Evolutionary conservation across 1,140 invertebrate species (phyloP).

Genomic region (Drosophila littoralis): DNA sequence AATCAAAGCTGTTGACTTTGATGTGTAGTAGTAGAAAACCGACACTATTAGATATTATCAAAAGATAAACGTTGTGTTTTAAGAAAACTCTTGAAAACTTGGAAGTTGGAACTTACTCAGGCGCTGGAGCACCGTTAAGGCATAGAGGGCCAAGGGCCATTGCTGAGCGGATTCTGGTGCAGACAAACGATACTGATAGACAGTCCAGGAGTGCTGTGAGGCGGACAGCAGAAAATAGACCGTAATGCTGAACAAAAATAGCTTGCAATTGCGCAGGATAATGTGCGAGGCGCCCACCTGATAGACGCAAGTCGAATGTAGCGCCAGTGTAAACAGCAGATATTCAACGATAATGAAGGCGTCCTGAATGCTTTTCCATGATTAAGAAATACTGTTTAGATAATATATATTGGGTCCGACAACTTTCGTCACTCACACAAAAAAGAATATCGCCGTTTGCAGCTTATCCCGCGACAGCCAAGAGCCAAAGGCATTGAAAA

Average conservation of each 20-base stretch:
- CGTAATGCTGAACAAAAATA: constrained; percentile 86
- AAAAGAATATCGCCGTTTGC: constrained; percentile 72
- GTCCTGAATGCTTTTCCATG: constrained; percentile 88
- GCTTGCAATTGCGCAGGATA: constrained; percentile 86
- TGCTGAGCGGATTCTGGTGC: constrained; percentile 21
- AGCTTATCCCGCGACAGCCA: constrained; percentile 59
- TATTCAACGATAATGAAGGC: constrained; percentile 88
- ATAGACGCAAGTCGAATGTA: constrained; percentile 90
- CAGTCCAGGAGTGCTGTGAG: constrained; percentile 85
- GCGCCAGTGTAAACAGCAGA: constrained; percentile 87
- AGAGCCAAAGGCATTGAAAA: constrained; percentile 77
- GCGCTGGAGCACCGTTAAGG: constrained; percentile 66
- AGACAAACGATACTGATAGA: constrained; percentile 59
- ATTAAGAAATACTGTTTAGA: background rate
- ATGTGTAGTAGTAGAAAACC: constrained; percentile 90
- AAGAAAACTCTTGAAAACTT: background rate
- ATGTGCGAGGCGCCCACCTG: constrained; percentile 90
- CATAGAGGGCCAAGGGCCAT: constrained; percentile 66
- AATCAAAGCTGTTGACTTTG: constrained; percentile 89
- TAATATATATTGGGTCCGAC: background rate
- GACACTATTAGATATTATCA: constrained; percentile 86
- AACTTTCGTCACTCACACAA: constrained; percentile 66
- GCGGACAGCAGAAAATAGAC: constrained; percentile 84
- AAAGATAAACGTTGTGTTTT: background rate
- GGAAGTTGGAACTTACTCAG: constrained; percentile 50